Base-by-base conservation (phyloP, 2,113 vertebrate genomes). In the Promerops cafer region DNA sequence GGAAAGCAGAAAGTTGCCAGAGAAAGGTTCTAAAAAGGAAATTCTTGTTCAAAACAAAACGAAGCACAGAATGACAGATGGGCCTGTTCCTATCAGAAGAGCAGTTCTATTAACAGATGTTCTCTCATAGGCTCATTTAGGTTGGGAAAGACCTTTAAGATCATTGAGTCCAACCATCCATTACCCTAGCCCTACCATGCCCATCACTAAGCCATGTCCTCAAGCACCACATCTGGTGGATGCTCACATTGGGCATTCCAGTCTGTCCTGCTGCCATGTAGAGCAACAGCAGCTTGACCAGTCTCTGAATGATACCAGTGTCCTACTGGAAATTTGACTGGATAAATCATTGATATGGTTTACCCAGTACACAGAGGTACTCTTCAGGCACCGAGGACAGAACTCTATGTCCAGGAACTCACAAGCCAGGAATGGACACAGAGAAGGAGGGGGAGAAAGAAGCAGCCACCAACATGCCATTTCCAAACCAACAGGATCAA, bases 1-100 rank as follows among this genome's bases (percentile, higher is more conserved):
- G 80, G 70, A 88, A 87, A 94, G 72, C 56, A 75, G 69, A 83
- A 95, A 96, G 81, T 88, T 97, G 92, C 89, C 92, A 92, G 81
- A 95, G 89, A 81, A 97, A 93, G 66, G 81, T 88, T 93, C 78
- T 96, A 63, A 64, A 87, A 94, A 82, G 64, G 68, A 56, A 40
- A 69, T 31, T 65, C 63, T 87, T 54, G 59, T 86, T 95, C 50
- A 72, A 90, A 88, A 76, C 61, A 88, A 96, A 94, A 72, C 14
- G 44, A 95, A 94, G 89, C 90, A 30, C 70, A 93, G 66, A 93
- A 61, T 60, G 65, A 87, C 85, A 91, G 92, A 81, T 87, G 85
- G 83, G 82, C 69, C 85, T 64, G 37, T 71, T 89, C 70, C 52
- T 94, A 47, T 87, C 71, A 5, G 37, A 69, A 79, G 21, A 45